Base-by-base conservation (phyloP, 2,113 vertebrate genomes). In the Phoenicopterus ruber region DNA sequence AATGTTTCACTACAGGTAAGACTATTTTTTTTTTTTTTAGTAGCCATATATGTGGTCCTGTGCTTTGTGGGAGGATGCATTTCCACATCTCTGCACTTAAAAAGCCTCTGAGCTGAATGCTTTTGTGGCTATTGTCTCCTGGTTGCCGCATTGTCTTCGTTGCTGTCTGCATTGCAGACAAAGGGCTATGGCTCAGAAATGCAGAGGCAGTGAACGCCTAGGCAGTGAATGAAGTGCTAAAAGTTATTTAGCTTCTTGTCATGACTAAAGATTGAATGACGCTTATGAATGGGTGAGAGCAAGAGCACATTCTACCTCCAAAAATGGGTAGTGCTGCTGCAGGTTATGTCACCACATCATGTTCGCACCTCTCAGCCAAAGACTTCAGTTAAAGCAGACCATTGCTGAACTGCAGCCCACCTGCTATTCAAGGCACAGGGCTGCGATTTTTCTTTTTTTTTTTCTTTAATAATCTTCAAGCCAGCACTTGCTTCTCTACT, bases 161-260 rank as follows among this genome's bases (percentile, higher is more conserved):
- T 78, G 83, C 40, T 84, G 31, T 49, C 94, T 95, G 81, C 86
- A 55, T 28, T 93, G 89, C 70, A 86, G 95, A 77, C 82, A 82
- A 82, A 76, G 28, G 14, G 22, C 73, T 79, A 20, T 17, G 26
- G 57, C 24, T 85, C 36, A 80, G 78, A 91, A 82, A 58, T 8
- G 34, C 52, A 50, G 77, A 76, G 55, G n/a, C 11, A 59, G 29
- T 52, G 29, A 86, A 63, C 77, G 80, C 40, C 25, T 11, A 42
- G 42, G 50, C 55, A 82, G 22, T 34, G 58, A 93, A 80, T 34
- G 58, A 93, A 80, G 38, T 36, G 57, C 24, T 58, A 29, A 74
- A 91, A 83, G 14, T 54, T 67, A 42, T 14, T 62, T 82, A 65
- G 57, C 79, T 88, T 94, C 46, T 62, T 79, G 29, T 44, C 24